Evolutionary conservation across 1,140 invertebrate genomes (phyloP).

Genomic region (Trachelipus rathkii): DNA sequence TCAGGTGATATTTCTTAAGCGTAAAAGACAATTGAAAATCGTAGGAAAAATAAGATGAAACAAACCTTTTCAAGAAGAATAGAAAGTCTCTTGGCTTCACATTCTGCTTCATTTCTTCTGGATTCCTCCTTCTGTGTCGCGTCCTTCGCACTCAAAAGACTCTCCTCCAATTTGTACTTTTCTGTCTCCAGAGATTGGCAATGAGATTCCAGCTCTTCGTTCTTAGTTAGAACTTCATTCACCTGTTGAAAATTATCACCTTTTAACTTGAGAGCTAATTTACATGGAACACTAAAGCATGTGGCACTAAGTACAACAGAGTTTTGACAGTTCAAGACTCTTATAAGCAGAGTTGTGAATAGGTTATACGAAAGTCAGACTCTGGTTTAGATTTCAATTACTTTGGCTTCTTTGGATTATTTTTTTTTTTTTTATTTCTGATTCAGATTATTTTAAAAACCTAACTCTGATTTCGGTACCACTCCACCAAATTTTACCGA

Average conservation of each 20-base stretch:
- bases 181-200: not conserved
- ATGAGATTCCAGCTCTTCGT: not conserved
- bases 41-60: not conserved
- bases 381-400: no score
- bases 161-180: not conserved
- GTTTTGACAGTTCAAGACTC: no score
- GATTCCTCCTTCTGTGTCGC: not conserved
- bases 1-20: not conserved
- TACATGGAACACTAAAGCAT: no score
- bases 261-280: no score
- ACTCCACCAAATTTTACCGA: no score
- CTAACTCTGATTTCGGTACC: no score
- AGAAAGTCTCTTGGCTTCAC: not conserved
- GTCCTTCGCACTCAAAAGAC: not conserved
- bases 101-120: not conserved
- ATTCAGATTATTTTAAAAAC: no score
- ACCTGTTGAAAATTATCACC: not conserved
- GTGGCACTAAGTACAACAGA: no score
- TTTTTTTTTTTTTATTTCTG: no score
- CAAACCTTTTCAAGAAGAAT: not conserved
- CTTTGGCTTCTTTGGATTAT: no score
- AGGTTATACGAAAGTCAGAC: no score
- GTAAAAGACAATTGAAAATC: not conserved
- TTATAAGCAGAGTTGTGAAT: no score
- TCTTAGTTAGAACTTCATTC: not conserved